phyloP scores from a whole-genome alignment of 2,888 invertebrate genomes.

The Gymnosoma rotundatum region DNA sequence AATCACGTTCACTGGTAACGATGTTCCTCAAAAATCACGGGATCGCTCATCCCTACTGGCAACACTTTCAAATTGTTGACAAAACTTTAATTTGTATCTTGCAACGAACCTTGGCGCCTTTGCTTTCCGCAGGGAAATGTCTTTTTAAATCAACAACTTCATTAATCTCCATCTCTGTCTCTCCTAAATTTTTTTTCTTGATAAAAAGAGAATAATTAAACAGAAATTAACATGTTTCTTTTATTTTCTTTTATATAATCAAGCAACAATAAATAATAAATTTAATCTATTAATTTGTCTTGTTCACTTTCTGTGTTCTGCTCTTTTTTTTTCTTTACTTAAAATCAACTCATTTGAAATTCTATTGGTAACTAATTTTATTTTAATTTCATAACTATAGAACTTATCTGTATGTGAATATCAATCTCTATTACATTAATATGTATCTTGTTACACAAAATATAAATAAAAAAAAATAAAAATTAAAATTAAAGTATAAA shows the following conservation, averaged over 20 bases:
- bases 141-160: conserved; percentile 25
- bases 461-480: background rate
- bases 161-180: conserved; percentile 15
- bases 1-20: too few relatives aligned
- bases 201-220: conserved; percentile 15
- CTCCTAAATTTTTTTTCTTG: background rate
- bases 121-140: conserved; percentile 49
- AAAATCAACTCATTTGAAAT: conserved; percentile 54
- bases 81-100: background rate
- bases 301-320: background rate
- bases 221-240: conserved; percentile 1
- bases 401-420: conserved; percentile 1
- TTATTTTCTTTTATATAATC: background rate
- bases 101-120: conserved; percentile 46
- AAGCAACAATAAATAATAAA: conserved; percentile 13
- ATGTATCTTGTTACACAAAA: background rate
- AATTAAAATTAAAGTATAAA: background rate
- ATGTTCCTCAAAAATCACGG: too few relatives aligned
- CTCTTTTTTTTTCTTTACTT: background rate
- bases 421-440: background rate
- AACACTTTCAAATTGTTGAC: too few relatives aligned
- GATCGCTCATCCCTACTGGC: too few relatives aligned
- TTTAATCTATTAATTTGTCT: conserved; percentile 43
- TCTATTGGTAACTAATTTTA: conserved; percentile 58
- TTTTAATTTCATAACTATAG: conserved; percentile 30